Conservation (phyloP, 2,797 vertebrate species). For the Sphaeramia orbicularis region DNA sequence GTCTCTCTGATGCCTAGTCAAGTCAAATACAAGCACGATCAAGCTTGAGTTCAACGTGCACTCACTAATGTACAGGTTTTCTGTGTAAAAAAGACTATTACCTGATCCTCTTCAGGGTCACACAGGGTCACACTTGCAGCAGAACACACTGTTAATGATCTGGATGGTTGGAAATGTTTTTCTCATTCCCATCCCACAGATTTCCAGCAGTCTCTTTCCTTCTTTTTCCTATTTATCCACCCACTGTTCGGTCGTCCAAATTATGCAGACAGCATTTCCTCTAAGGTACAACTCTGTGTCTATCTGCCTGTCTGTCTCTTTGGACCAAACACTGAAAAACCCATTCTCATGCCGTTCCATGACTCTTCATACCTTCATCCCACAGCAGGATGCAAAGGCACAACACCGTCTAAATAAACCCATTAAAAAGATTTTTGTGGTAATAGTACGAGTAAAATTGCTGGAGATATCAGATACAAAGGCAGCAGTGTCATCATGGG, state of each 20-base stretch:
- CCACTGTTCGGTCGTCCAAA: conserved; percentile 58
- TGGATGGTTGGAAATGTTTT: conserved; percentile 57
- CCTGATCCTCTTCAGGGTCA: conserved; percentile 16
- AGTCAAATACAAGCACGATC: neutral
- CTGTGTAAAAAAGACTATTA: neutral
- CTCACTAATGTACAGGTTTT: neutral
- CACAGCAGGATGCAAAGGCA: neutral
- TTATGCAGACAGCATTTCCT: conserved; percentile 73
- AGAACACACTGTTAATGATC: conserved; percentile 36
- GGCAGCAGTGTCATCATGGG: conserved; percentile 33
- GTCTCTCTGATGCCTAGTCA: neutral
- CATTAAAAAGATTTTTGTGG: conserved; percentile 13
- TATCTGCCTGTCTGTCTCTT: conserved; percentile 42
- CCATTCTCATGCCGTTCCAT: neutral
- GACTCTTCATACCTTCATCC: conserved; percentile 2
- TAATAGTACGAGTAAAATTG: conserved; percentile 16
- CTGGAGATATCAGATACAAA: conserved; percentile 13
- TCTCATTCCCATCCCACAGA: conserved; percentile 53
- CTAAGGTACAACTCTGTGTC: conserved; percentile 34
- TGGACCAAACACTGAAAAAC: conserved; percentile 20
- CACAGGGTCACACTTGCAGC: conserved; percentile 24
- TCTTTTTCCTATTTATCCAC: conserved; percentile 15
- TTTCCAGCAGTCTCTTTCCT: neutral
- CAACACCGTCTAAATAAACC: conserved; percentile 1
- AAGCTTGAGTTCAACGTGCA: neutral